Evolutionary conservation across 2,113 vertebrate species (phyloP), one percentile per base, ranked within the genome.

Genomic region (Syrrhaptes paradoxus): DNA sequence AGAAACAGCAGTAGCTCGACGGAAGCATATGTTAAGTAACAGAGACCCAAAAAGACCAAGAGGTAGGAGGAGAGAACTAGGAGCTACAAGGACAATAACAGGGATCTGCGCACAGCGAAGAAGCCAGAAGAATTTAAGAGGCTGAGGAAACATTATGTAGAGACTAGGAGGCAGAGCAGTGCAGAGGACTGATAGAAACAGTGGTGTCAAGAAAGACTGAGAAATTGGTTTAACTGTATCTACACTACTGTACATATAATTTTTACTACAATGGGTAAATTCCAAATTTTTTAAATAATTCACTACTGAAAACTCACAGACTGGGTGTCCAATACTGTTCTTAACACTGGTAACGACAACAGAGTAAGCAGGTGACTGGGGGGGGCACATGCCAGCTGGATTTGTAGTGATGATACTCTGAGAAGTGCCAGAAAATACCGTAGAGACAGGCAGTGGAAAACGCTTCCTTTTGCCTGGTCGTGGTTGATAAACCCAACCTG

Each of bases 401-500:
- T 89, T 97, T 84, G 98, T 95, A 94, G 96, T 52, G 72, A 96
- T 84, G 90, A 97, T 96, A 76, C 75, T 97, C 96, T 98, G 97
- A 93, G 98, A 96, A 58, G 93, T 65, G 28, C 96, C 65, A 17
- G 96, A 84, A 97, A 97, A 96, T 12, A 93, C 90, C 93, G 84
- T 74, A 76, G 95, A 96, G 76, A 93, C 94, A 91, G 95, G 96
- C 48, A 96, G 38, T 55, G 95, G 93, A 55, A 95, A 96, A 75
- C 96, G 93, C 93, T 98, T 99, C 89, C 93, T 98, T 91, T 98
- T 98, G 87, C 97, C 96, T 13, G 97, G 94, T 79, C 97, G 97
- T 95, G 98, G 98, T 48, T 98, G 98, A 97, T 98, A 98, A 96
- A 98, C 97, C 98, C 98, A 98, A 95, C 95, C 98, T 99, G 96